phyloP scores from a whole-genome alignment of 92 coral and sea anemone species.

The Chrysogorgia sp. region DNA sequence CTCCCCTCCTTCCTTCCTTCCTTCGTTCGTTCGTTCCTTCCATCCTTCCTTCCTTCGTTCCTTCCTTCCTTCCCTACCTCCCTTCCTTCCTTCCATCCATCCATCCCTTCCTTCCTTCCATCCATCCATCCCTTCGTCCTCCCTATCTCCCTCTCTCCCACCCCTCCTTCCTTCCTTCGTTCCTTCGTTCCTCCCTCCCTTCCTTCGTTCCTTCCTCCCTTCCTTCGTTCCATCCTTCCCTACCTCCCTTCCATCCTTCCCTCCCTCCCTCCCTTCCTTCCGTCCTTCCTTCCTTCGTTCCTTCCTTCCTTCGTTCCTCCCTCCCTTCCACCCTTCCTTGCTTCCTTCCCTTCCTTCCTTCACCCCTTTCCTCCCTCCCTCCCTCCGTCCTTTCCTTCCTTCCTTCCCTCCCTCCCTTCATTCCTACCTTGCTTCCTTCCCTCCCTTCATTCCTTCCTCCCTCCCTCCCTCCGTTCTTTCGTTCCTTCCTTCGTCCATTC shows the following conservation, averaged over 20 bases:
- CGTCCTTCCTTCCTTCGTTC: too few relatives aligned
- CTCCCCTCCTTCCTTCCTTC: not conserved
- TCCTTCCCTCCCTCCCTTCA: not conserved
- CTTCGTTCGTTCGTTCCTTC: not conserved
- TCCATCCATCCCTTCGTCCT: too few relatives aligned
- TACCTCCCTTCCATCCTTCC: not conserved
- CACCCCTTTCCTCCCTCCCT: not conserved
- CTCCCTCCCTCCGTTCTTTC: slow-evolving; percentile 1
- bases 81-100: not conserved
- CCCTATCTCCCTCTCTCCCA: too few relatives aligned
- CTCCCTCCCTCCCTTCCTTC: not conserved
- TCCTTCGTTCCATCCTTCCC: not conserved
- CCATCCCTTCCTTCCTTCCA: not conserved
- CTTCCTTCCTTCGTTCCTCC: too few relatives aligned
- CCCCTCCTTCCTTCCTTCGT: too few relatives aligned
- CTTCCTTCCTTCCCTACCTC: not conserved
- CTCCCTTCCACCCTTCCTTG: too few relatives aligned
- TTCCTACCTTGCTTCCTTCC: not conserved
- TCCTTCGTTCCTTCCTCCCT: not conserved
- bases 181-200: too few relatives aligned
- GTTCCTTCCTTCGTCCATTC: not conserved
- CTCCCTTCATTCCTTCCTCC: not conserved
- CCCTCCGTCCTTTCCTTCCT: not conserved
- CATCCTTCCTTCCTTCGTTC: not conserved
- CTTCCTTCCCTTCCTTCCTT: too few relatives aligned